A percentile compares a stretch with the other conserved stretches of the same genome.
phyloP scores from a whole-genome alignment of 2,797 vertebrate genomes.

The Enteromius thamalakanensis region DNA sequence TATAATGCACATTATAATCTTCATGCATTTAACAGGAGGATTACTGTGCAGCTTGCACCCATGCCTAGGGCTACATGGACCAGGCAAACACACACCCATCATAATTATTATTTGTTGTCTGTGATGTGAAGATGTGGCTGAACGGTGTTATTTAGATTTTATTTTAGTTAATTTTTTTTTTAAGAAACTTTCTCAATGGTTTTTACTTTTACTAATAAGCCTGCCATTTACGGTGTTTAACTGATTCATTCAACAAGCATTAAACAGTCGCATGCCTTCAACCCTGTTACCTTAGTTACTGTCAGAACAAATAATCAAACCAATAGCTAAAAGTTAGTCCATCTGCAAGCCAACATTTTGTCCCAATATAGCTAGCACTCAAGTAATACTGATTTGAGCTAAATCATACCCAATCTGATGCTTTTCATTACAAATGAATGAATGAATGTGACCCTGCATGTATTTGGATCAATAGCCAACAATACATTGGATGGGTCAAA shows the following conservation, averaged over 20 bases:
- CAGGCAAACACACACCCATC: background rate
- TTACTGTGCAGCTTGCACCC: background rate
- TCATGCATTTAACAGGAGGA: background rate
- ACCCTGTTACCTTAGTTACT: background rate
- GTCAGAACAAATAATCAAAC: background rate
- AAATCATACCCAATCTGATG: background rate
- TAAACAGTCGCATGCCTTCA: background rate
- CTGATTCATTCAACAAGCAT: background rate
- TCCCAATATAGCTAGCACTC: background rate
- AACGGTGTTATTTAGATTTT: too few species aligned
- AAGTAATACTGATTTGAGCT: background rate
- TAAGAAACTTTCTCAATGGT: background rate
- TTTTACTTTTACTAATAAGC: background rate
- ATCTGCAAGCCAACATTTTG: background rate
- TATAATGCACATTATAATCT: background rate
- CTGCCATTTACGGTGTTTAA: background rate
- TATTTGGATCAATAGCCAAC: background rate
- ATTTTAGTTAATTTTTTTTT: background rate
- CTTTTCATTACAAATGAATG: background rate
- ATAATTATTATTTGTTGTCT: background rate
- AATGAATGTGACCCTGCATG: background rate
- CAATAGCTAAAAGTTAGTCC: background rate
- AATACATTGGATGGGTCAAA: background rate
- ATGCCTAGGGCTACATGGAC: conserved; percentile 12
- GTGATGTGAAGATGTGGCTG: background rate